These are phyloP conservation scores for Cyrtodaria siliqua DNA, from an alignment of 2,888 invertebrate genomes.

Conservation along the genomic window DNA sequence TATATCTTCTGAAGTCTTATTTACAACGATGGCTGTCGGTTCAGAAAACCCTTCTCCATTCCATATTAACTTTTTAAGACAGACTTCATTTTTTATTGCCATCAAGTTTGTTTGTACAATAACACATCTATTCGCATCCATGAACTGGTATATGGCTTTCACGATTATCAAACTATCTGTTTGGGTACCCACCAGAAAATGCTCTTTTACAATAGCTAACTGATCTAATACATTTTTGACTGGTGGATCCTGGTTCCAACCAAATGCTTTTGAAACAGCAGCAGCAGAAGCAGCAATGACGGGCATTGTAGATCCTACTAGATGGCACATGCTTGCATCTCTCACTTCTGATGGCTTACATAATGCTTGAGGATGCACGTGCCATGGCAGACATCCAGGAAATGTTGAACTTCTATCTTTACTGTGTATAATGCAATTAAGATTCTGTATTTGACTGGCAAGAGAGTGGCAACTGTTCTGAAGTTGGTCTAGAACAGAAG, in stretches of 20 bases:
- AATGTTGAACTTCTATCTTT: neutral
- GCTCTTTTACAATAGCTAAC: constrained; percentile 23
- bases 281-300: constrained; percentile 9
- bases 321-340: constrained; percentile 7
- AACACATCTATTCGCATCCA: neutral
- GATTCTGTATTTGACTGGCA: neutral
- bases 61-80: constrained; percentile 38
- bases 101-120: no score
- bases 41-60: constrained; percentile 54
- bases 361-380: neutral
- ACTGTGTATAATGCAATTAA: constrained; percentile 19
- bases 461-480: neutral
- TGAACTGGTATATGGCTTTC: constrained; percentile 23
- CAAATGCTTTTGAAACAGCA: constrained; percentile 15
- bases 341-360: constrained; percentile 20
- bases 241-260: constrained; percentile 20
- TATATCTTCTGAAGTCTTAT: constrained; percentile 21
- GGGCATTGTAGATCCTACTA: constrained; percentile 47
- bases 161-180: constrained; percentile 33
- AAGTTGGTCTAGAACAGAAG: neutral
- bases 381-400: constrained; percentile 12
- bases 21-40: constrained; percentile 29
- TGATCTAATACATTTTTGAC: constrained; percentile 32
- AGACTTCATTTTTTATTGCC: no score
- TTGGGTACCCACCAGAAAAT: constrained; percentile 26